These are phyloP conservation scores for Drosophila nasuta DNA, from an alignment of 1,140 invertebrate genomes.

Conservation along the genomic window DNA sequence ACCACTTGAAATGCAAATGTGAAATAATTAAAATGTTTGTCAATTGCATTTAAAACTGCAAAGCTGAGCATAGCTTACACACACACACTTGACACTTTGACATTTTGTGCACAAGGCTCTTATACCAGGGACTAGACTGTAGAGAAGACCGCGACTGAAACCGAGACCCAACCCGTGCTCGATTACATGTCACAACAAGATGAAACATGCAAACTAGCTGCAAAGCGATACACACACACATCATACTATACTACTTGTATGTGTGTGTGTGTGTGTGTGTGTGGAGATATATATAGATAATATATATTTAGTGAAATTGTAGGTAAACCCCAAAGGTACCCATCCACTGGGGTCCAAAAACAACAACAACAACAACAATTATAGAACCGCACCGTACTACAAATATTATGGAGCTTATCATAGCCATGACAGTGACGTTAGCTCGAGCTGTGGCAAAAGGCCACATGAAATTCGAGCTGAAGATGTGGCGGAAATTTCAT, in stretches of 20 bases:
- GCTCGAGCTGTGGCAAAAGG: conserved; percentile 18
- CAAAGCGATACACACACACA: background rate
- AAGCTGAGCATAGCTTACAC: background rate
- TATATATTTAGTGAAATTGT: conserved; percentile 19
- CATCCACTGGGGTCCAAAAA: background rate
- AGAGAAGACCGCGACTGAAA: background rate
- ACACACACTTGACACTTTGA: background rate
- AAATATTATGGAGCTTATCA: conserved; percentile 13
- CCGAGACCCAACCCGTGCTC: background rate
- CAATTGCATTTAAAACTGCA: background rate
- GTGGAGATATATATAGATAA: conserved; percentile 1
- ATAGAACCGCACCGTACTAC: too few species aligned
- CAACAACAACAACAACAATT: background rate
- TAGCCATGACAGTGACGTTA: conserved; percentile 42
- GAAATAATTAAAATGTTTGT: background rate
- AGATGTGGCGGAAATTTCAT: conserved; percentile 60
- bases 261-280: background rate
- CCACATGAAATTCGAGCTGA: conserved; percentile 56
- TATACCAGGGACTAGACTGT: background rate
- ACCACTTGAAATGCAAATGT: too few species aligned
- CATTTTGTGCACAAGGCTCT: background rate
- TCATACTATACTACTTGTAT: too few species aligned
- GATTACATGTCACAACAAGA: background rate
- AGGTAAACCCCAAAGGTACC: conserved; percentile 14
- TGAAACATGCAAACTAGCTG: background rate